These are phyloP conservation scores for Gari tellinella DNA, from an alignment of 2,888 invertebrate genomes.

Conservation along the genomic window DNA sequence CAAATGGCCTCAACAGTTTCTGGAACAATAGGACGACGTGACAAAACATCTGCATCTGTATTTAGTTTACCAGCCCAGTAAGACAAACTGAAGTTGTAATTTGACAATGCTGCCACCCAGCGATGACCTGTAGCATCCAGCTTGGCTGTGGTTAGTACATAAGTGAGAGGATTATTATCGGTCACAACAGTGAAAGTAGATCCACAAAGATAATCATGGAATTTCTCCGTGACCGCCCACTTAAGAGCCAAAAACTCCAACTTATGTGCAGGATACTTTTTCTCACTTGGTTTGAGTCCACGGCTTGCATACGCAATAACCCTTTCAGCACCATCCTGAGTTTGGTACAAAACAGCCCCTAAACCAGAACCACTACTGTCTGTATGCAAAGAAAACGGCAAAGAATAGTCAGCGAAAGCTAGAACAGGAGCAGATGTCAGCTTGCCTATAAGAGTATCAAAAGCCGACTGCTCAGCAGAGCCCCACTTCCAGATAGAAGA, in stretches of 20 bases:
- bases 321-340: conserved; percentile 1
- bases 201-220: conserved; percentile 36
- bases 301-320: conserved; percentile 29
- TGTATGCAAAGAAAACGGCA: conserved; percentile 17
- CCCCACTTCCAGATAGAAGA: no score
- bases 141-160: conserved; percentile 27
- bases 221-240: conserved; percentile 34
- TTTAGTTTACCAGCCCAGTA: conserved; percentile 16
- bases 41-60: conserved; percentile 24
- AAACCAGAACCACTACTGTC: conserved; percentile 12
- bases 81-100: conserved; percentile 13
- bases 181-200: conserved; percentile 11
- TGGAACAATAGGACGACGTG: background rate
- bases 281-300: conserved; percentile 8
- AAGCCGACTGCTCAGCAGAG: conserved; percentile 7
- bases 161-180: no score
- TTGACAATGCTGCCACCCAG: conserved; percentile 26
- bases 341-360: conserved; percentile 26
- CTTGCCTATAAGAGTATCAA: conserved; percentile 7
- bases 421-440: conserved; percentile 14
- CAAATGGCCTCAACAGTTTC: no score
- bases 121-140: conserved; percentile 33
- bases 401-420: no score
- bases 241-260: conserved; percentile 35
- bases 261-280: conserved; percentile 24